Conservation (phyloP, 2,888 invertebrate genomes). For the Agriotes lineatus region DNA sequence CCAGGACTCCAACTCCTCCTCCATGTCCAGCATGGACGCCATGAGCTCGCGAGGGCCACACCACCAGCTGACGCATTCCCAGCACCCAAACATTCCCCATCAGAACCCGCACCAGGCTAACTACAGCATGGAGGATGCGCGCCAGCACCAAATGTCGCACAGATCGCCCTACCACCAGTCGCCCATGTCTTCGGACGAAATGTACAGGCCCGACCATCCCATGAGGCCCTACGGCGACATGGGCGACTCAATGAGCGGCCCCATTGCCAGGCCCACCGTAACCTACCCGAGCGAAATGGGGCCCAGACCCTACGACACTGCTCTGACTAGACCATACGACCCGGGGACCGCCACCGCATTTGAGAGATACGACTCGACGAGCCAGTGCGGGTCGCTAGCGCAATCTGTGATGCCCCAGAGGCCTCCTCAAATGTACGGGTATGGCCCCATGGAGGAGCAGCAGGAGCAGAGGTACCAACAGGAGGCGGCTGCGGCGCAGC, state of each 20-base stretch:
- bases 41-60: conserved; percentile 64
- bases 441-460: conserved; percentile 71
- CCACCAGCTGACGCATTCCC: conserved; percentile 67
- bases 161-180: conserved; percentile 75
- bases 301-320: conserved; percentile 67
- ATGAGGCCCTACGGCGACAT: conserved; percentile 74
- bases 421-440: conserved; percentile 72
- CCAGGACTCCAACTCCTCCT: conserved; percentile 80
- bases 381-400: conserved; percentile 65
- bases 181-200: conserved; percentile 70
- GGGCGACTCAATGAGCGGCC: conserved; percentile 71
- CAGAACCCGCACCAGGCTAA: conserved; percentile 69
- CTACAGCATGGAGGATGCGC: conserved; percentile 69
- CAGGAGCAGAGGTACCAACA: conserved; percentile 74
- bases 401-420: conserved; percentile 67
- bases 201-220: conserved; percentile 60
- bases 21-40: conserved; percentile 80
- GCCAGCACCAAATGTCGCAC: conserved; percentile 67
- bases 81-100: conserved; percentile 61
- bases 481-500: conserved; percentile 67
- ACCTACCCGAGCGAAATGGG: conserved; percentile 71
- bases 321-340: conserved; percentile 69
- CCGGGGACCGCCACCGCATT: conserved; percentile 72
- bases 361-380: conserved; percentile 73
- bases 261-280: conserved; percentile 71